Evolutionary conservation across 1,140 invertebrate species (phyloP), one percentile per base, ranked within the genome.

Genomic region (Zeugodacus cucurbitae): DNA sequence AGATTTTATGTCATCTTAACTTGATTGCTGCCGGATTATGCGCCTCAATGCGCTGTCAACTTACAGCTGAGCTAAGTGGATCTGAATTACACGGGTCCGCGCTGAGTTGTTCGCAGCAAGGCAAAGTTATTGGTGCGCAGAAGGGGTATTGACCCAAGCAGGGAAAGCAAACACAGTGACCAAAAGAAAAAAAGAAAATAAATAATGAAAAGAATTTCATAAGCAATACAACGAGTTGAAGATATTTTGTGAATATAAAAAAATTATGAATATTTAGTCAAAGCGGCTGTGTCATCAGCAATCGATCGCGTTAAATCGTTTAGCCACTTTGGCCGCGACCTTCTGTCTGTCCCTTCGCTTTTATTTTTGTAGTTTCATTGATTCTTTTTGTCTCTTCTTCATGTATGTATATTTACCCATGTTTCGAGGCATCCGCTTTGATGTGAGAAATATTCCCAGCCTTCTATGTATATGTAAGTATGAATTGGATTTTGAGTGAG

Each of bases 1-100:
- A 29, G 37, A 82, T 82, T 54, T 82, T 17, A 78, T 48, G 34
- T 48, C 74, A 17, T 54, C 41, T 48, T 82, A 82, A 82, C 74
- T 82, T 48, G 74, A 82, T 82, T 82, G 74, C 44, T 48, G 41
- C 8, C 44, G 26, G 74, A 82, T 82, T 82, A 82, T 82, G 41
- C 74, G 74, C 8, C 74, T 82, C 41, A 82, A n/a, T 82, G 67
- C 67, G 20, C 32, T 26, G 41, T 22, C 37, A 82, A 82, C 74
- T 82, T 48, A 26, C 74, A 82, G 74, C 74, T 82, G 34, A 74
- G 67, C 32, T 34, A 37, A 74, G 34, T 41, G 32, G 67, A 74
- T 74, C 67, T 34, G 67, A 74, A 20, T 32, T 74, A 32, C 32
- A 22, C 32, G 32, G 67, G 7, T 1, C 32, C 67, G 67, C 17